Evolutionary conservation across 2,797 vertebrate genomes (phyloP).

Genomic region (Tarsius wallacei): DNA sequence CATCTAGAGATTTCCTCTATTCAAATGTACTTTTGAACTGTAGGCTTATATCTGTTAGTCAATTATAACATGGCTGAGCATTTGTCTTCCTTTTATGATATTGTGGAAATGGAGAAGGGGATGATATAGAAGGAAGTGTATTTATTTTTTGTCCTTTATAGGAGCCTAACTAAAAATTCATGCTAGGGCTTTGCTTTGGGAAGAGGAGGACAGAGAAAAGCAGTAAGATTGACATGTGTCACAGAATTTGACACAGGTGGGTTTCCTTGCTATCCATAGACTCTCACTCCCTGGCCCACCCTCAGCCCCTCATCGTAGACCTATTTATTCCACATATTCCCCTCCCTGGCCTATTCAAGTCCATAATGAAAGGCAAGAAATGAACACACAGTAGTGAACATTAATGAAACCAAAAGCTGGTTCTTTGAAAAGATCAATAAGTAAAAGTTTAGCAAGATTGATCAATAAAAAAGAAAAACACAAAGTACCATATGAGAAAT

Average conservation of each 20-base stretch:
- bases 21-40: not conserved
- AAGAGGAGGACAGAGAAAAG: not conserved
- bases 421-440: not conserved
- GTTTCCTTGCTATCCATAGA: not conserved
- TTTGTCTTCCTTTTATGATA: not conserved
- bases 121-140: not conserved
- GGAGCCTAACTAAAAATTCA: not conserved
- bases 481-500: not conserved
- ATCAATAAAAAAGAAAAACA: not conserved
- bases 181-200: not conserved
- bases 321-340: not conserved
- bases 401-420: not conserved
- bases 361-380: not conserved
- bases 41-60: not conserved
- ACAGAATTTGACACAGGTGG: not conserved
- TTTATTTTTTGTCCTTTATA: not conserved
- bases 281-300: not conserved
- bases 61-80: not conserved
- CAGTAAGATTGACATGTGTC: not conserved
- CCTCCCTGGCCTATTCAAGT: not conserved
- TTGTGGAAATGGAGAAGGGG: not conserved
- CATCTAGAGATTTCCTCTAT: not conserved
- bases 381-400: not conserved
- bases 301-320: not conserved
- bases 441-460: not conserved